These are phyloP conservation scores for Automeris io DNA, from an alignment of 2,888 invertebrate genomes.

Conservation along the genomic window DNA sequence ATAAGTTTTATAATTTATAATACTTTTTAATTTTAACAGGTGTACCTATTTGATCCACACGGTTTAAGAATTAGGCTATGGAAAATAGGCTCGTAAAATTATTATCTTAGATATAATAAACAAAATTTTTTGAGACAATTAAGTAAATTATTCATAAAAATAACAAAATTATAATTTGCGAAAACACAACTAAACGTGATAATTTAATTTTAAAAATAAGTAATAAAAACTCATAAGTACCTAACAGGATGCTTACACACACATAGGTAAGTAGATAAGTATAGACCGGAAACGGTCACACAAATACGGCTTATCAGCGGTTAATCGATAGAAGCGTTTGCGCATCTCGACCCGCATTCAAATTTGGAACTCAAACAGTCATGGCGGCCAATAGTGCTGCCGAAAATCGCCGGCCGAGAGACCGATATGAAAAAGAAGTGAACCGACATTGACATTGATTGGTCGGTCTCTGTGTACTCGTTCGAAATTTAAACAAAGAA, in stretches of 20 bases:
- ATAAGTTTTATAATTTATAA: too few species aligned
- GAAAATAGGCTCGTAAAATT: too few species aligned
- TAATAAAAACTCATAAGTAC: neutral
- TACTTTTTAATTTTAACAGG: too few species aligned
- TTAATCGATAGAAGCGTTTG: slow-evolving; percentile 59
- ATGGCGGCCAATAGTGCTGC: slow-evolving; percentile 53
- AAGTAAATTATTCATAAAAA: neutral
- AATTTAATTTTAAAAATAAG: slow-evolving; percentile 1
- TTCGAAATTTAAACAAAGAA: slow-evolving; percentile 32
- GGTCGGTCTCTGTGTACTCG: slow-evolving; percentile 36
- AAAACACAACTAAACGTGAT: slow-evolving; percentile 3
- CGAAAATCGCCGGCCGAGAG: slow-evolving; percentile 39
- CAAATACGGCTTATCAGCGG: slow-evolving; percentile 53
- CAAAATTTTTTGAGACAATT: neutral
- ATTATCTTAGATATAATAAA: neutral
- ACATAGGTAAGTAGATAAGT: too few species aligned
- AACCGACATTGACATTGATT: slow-evolving; percentile 65
- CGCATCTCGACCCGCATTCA: slow-evolving; percentile 70
- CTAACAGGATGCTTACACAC: slow-evolving; percentile 32
- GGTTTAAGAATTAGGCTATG: neutral
- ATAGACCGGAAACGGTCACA: slow-evolving; percentile 52
- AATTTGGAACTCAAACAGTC: slow-evolving; percentile 66
- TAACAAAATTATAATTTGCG: neutral
- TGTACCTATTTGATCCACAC: neutral
- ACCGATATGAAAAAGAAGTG: slow-evolving; percentile 39